Conservation (phyloP, 2,888 invertebrate genomes). For the Tineola bisselliella region DNA sequence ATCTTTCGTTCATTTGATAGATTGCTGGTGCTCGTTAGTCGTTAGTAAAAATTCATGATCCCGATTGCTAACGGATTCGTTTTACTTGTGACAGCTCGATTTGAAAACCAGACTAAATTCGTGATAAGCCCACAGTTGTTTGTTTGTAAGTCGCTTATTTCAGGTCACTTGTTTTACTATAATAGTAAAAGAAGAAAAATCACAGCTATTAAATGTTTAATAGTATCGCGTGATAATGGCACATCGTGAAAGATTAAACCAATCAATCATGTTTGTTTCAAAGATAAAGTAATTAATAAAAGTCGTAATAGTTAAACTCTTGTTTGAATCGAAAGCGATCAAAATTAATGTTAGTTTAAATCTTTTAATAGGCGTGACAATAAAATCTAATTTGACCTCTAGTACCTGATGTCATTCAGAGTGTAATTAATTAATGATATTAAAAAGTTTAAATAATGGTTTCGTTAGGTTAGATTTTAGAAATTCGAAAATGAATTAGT, state of each 20-base stretch:
- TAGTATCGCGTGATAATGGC: slow-evolving; percentile 26
- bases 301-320: neutral
- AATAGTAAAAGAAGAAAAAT: too few species aligned
- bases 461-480: neutral
- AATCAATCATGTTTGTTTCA: neutral
- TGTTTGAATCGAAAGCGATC: slow-evolving; percentile 7
- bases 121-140: too few species aligned
- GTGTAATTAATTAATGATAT: neutral
- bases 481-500: too few species aligned
- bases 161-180: too few species aligned
- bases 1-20: too few species aligned
- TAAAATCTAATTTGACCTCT: neutral
- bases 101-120: too few species aligned
- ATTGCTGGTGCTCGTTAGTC: too few species aligned
- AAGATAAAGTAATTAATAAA: neutral
- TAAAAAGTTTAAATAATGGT: neutral
- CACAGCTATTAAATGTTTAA: too few species aligned
- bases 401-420: neutral
- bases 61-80: too few species aligned
- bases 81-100: too few species aligned
- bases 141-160: too few species aligned
- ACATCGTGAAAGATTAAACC: slow-evolving; percentile 18
- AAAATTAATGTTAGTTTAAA: slow-evolving; percentile 8
- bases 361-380: neutral
- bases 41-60: too few species aligned